Base-by-base conservation (phyloP, 2,113 vertebrate genomes). In the Poecile atricapillus region DNA sequence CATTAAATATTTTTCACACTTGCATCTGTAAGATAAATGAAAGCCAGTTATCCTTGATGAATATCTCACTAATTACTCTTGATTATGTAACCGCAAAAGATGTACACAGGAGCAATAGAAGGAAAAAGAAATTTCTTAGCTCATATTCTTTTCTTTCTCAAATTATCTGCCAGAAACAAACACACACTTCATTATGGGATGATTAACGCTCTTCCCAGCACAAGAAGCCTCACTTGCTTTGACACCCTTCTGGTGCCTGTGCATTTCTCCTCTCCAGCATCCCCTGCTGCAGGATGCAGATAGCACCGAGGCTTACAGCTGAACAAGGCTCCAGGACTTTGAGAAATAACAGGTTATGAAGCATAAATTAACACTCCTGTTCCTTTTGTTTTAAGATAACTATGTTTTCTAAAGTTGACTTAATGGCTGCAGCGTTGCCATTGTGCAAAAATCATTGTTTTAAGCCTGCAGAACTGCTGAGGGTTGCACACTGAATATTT, bases 391-490 rank as follows among this genome's bases (percentile, higher is more conserved):
- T 77, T 28, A 62, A 53, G 59, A 33, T 63, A 85, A 70, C 30
- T 59, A 3, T 11, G 24, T 78, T 92, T 74, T 39, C 87, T 50
- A 4, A 90, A 93, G 81, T 62, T 88, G 59, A 59, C 87, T 76
- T 90, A 94, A 84, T 28, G 83, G 56, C 46, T 4, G 3, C 25
- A 71, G 46, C 1, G 5, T 24, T 90, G 70, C 75, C 67, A 58
- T 49, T 59, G 68, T 83, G 75, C 88, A 88, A 80, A 93, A 83
- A 39, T 27, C 44, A 73, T 68, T 81, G 59, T 88, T 94, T 84
- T 50, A 87, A 94, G 52, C 9, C 39, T 56, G 64, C 73, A 90
- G 94, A 96, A 95, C 9, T 84, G 90, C 83, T 96, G 75, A 96
- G 71, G 1, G 0, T 27, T 94, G 83, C 67, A 88, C 56, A 24